Conservation (phyloP, 2,888 invertebrate genomes). For the Chrysolina americana region DNA sequence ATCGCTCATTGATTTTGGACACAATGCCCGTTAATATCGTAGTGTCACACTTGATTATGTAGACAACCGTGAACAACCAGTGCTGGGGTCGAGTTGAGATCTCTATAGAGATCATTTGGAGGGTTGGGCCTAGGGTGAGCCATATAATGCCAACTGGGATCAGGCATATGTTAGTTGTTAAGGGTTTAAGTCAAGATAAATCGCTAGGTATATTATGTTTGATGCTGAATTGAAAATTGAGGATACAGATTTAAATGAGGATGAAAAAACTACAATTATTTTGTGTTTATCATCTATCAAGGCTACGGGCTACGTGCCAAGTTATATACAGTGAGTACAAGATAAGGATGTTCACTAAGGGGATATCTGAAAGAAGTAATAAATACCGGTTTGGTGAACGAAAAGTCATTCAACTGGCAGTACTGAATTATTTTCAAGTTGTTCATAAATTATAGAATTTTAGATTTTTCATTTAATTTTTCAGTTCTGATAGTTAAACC, state of each 20-base stretch:
- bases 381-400: too few species aligned
- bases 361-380: too few species aligned
- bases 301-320: too few species aligned
- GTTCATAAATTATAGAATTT: too few species aligned
- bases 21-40: slow-evolving; percentile 67
- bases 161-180: slow-evolving; percentile 59
- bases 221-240: slow-evolving; percentile 28
- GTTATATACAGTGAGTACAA: too few species aligned
- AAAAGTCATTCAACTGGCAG: too few species aligned
- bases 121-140: slow-evolving; percentile 54
- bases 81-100: slow-evolving; percentile 43
- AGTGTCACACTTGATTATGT: slow-evolving; percentile 68
- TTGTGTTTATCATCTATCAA: slow-evolving; percentile 10
- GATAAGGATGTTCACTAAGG: too few species aligned
- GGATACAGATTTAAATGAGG: slow-evolving; percentile 32
- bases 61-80: slow-evolving; percentile 56
- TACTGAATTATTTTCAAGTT: too few species aligned
- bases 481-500: too few species aligned
- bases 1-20: slow-evolving; percentile 63
- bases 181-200: slow-evolving; percentile 59
- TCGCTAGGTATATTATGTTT: slow-evolving; percentile 51
- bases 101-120: slow-evolving; percentile 49
- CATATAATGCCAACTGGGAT: slow-evolving; percentile 60
- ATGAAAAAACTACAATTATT: slow-evolving; percentile 31
- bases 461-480: too few species aligned